Evolutionary conservation across 1,140 invertebrate genomes (phyloP).

Genomic region (Chymomyza costata): DNA sequence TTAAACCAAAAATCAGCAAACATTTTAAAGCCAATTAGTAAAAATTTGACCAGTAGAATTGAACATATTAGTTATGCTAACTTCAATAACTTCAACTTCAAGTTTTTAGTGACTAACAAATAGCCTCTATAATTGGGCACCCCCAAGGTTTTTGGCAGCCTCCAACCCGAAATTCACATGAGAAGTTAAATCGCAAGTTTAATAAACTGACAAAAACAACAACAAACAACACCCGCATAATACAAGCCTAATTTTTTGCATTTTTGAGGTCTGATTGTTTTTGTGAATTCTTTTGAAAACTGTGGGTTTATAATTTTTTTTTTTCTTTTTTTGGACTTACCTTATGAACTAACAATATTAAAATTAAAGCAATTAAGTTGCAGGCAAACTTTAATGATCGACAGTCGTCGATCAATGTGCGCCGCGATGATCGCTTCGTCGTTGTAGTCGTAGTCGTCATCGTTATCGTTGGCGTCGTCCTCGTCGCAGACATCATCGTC

Average conservation of each 20-base stretch:
- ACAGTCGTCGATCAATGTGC: conserved; percentile 52
- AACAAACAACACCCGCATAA: no score
- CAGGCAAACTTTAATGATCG: conserved; percentile 72
- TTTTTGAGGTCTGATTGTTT: conserved; percentile 4
- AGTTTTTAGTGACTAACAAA: no score
- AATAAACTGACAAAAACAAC: no score
- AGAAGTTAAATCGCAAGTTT: no score
- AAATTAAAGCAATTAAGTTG: conserved; percentile 74
- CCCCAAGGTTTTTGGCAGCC: no score
- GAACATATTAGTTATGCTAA: no score
- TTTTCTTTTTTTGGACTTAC: conserved; percentile 50
- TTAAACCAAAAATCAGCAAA: no score
- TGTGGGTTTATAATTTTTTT: conserved; percentile 12
- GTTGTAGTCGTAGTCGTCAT: conserved; percentile 24
- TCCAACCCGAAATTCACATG: no score
- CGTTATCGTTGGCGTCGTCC: conserved; percentile 31
- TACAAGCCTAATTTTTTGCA: conserved; percentile 31
- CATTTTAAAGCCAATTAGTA: no score
- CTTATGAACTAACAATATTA: conserved; percentile 72
- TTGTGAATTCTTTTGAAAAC: conserved; percentile 15
- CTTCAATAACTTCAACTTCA: no score
- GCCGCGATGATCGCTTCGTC: conserved; percentile 27
- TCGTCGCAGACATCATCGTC: conserved; percentile 46
- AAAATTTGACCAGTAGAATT: no score
- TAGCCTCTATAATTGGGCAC: no score